A percentile compares a stretch with the other conserved stretches of the same genome.
Evolutionary conservation across 2,797 vertebrate species (phyloP).

Genomic region (Adrianichthys oophorus): DNA sequence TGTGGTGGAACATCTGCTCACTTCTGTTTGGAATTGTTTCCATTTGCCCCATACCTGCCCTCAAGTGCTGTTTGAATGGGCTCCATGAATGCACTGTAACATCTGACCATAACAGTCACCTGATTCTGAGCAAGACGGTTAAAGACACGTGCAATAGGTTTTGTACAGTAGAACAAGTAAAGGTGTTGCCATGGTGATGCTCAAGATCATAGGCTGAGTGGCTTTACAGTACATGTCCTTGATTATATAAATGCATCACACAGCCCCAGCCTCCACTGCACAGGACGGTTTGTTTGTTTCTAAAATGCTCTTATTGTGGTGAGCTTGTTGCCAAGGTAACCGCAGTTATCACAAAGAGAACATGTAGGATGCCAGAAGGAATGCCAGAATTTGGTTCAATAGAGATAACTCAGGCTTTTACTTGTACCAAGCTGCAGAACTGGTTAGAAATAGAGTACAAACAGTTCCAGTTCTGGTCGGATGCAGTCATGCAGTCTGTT

Average conservation of each 20-base stretch:
- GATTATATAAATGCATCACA: conserved; percentile 73
- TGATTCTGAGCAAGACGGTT: conserved; percentile 2
- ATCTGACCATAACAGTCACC: conserved; percentile 6
- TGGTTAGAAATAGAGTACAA: conserved; percentile 51
- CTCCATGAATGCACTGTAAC: conserved; percentile 10
- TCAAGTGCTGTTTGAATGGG: conserved; percentile 4
- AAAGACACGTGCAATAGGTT: conserved; percentile 10
- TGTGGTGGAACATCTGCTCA: conserved; percentile 48
- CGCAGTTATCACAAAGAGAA: conserved; percentile 77
- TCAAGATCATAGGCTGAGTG: conserved; percentile 44
- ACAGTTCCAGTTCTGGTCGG: conserved; percentile 12
- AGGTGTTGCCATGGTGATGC: conserved; percentile 54
- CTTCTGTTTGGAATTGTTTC: conserved; percentile 38
- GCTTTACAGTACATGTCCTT: conserved; percentile 73
- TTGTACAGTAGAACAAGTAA: conserved; percentile 23
- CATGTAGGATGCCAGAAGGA: conserved; percentile 76
- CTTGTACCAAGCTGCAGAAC: conserved; percentile 54
- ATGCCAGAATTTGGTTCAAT: conserved; percentile 68
- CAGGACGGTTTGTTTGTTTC: conserved; percentile 70
- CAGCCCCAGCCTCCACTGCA: conserved; percentile 58
- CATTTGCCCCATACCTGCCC: conserved; percentile 21
- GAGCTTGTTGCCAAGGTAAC: conserved; percentile 82
- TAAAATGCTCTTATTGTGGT: conserved; percentile 76
- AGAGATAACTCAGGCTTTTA: conserved; percentile 63
- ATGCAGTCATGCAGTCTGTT: conserved; percentile 28